These are phyloP conservation scores for Chunga burmeisteri DNA, from an alignment of 2,113 vertebrate genomes.

Conservation along the genomic window DNA sequence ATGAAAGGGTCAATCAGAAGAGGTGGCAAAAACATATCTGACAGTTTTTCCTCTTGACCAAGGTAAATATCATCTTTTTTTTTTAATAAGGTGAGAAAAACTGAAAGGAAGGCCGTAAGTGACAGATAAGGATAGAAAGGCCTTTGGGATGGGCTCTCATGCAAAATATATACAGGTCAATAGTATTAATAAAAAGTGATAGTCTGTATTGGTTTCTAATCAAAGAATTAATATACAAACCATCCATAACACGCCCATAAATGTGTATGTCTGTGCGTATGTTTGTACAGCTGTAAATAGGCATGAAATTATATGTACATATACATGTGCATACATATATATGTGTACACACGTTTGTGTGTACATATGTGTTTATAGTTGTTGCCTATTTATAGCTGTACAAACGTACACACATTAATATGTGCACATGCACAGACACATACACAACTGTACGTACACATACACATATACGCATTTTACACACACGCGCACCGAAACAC, in stretches of 20 bases:
- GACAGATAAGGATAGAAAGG: not conserved
- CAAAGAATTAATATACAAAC: not conserved
- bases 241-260: not conserved
- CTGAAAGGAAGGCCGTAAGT: not conserved
- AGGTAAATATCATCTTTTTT: not conserved
- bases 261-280: not conserved
- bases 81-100: not conserved
- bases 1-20: not conserved
- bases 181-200: not conserved
- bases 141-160: not conserved
- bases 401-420: not conserved
- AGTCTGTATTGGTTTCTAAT: not conserved
- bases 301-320: not conserved
- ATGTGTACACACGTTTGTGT: no score
- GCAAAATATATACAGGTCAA: not conserved
- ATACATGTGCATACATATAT: rapidly evolving
- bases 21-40: not conserved
- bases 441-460: no score
- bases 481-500: rapidly evolving
- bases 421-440: rapidly evolving
- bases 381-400: not conserved
- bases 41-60: not conserved
- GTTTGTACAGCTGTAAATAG: not conserved
- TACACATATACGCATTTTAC: rapidly evolving
- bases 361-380: no score